A percentile compares a stretch with the other conserved stretches of the same genome.
Conservation (phyloP, 2,888 invertebrate genomes). For the Lamellibrachia columna region DNA sequence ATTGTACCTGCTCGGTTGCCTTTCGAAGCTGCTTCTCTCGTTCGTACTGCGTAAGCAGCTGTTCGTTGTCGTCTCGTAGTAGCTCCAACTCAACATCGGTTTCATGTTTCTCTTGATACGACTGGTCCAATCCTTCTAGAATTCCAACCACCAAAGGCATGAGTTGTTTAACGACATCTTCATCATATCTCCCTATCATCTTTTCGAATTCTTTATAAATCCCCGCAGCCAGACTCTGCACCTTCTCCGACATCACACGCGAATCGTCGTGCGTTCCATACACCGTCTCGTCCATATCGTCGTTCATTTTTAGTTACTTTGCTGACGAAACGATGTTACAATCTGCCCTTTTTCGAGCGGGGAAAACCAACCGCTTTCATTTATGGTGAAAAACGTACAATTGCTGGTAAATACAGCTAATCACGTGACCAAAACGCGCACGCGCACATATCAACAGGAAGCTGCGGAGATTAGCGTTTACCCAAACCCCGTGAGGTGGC, state of each 20-base stretch:
- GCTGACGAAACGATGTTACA: too few relatives aligned
- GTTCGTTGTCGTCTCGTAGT: constrained; percentile 97
- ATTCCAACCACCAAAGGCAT: constrained; percentile 99
- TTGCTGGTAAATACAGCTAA: too few relatives aligned
- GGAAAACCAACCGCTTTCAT: too few relatives aligned
- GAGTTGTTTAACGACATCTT: constrained; percentile 95
- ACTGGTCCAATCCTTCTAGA: constrained; percentile 93
- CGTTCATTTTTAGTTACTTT: too few relatives aligned
- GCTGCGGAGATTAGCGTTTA: too few relatives aligned
- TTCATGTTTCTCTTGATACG: constrained; percentile 96
- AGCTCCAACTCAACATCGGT: constrained; percentile 97
- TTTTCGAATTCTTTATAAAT: constrained; percentile 99
- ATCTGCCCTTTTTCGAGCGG: too few relatives aligned
- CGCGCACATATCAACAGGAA: too few relatives aligned
- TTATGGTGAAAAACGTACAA: too few relatives aligned
- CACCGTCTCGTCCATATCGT: too few relatives aligned
- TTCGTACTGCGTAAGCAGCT: constrained; percentile 98
- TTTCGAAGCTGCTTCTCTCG: constrained; percentile 96
- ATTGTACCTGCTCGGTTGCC: constrained; percentile 70
- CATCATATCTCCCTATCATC: constrained; percentile 97
- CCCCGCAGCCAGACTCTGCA: constrained; percentile 94
- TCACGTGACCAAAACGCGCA: too few relatives aligned
- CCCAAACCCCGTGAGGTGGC: too few relatives aligned
- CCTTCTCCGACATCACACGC: constrained; percentile 97
- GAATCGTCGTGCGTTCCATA: too few relatives aligned